Conservation (phyloP, 2,888 invertebrate genomes). For the Cremastobaeus sp. region DNA sequence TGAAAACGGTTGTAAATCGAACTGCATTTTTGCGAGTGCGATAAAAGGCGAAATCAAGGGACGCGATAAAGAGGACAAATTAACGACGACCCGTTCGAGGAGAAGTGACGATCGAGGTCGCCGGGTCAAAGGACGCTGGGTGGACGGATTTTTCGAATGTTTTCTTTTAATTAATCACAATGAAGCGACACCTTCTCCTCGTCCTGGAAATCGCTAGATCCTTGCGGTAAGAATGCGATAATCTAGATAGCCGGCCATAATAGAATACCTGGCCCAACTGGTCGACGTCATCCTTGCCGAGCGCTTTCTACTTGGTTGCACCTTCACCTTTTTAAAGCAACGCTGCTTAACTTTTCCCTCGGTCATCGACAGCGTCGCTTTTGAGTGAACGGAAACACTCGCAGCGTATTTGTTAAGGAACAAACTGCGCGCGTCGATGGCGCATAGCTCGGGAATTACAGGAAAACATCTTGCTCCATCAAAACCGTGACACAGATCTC, state of each 20-base stretch:
- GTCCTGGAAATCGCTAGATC: constrained; percentile 67
- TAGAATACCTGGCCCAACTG: constrained; percentile 72
- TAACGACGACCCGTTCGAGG: too few relatives aligned
- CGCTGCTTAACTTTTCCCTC: constrained; percentile 64
- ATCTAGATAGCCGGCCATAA: constrained; percentile 77
- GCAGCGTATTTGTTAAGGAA: constrained; percentile 14
- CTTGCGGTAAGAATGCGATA: constrained; percentile 76
- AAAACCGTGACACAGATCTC: constrained; percentile 5
- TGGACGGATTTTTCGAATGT: constrained; percentile 27
- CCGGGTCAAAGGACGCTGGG: not conserved
- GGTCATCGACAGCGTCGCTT: constrained; percentile 61
- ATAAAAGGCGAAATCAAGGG: too few relatives aligned
- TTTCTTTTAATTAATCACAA: constrained; percentile 72
- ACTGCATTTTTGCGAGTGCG: too few relatives aligned
- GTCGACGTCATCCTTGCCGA: constrained; percentile 65
- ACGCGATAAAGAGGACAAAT: too few relatives aligned
- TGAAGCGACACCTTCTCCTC: constrained; percentile 64
- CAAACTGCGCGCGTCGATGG: constrained; percentile 1
- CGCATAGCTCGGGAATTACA: constrained; percentile 13
- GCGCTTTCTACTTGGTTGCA: constrained; percentile 76
- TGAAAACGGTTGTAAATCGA: too few relatives aligned
- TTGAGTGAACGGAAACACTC: constrained; percentile 40
- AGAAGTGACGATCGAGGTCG: too few relatives aligned
- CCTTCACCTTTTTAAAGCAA: constrained; percentile 68
- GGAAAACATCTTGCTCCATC: constrained; percentile 22